Evolutionary conservation across 2,113 vertebrate species (phyloP).

Genomic region (Lates calcarifer): DNA sequence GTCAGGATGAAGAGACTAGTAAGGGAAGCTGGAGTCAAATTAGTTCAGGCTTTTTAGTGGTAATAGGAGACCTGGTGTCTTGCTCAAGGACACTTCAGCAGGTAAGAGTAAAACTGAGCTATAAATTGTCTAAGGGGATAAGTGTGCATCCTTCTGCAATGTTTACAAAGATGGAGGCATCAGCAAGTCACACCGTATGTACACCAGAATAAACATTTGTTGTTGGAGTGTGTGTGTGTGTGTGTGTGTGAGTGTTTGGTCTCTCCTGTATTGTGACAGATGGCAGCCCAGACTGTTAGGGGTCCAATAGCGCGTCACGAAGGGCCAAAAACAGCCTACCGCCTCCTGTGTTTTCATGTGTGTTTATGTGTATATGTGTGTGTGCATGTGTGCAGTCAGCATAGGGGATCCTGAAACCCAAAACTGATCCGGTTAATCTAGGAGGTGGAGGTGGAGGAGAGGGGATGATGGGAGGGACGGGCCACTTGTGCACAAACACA

Average conservation of each 20-base stretch:
- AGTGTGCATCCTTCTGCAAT: constrained; percentile 17
- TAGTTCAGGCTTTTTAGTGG: constrained; percentile 37
- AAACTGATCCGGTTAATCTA: constrained; percentile 84
- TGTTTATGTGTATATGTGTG: constrained; percentile 12
- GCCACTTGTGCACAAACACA: constrained; percentile 43
- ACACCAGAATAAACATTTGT: constrained; percentile 58
- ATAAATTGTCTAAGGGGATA: neutral
- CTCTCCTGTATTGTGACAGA: constrained; percentile 70
- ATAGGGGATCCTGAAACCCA: constrained; percentile 76
- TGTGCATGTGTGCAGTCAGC: constrained; percentile 32
- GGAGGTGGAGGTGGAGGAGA: constrained; percentile 45
- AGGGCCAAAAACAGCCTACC: constrained; percentile 60
- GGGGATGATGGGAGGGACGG: constrained; percentile 24
- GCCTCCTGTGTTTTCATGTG: constrained; percentile 55
- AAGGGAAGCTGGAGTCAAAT: constrained; percentile 31
- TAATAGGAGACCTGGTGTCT: constrained; percentile 22
- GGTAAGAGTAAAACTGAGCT: constrained; percentile 1
- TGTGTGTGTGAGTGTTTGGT: constrained; percentile 53
- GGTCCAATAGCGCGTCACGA: constrained; percentile 61
- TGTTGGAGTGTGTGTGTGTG: constrained; percentile 34
- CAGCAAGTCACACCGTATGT: constrained; percentile 53
- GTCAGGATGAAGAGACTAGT: constrained; percentile 33
- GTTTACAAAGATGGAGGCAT: constrained; percentile 57
- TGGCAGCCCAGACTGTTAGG: constrained; percentile 74
- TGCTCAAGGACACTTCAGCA: constrained; percentile 34